A percentile compares a stretch with the other conserved stretches of the same genome.
Conservation (phyloP, 1,140 invertebrate species). For the Rhagoletis pomonella region DNA sequence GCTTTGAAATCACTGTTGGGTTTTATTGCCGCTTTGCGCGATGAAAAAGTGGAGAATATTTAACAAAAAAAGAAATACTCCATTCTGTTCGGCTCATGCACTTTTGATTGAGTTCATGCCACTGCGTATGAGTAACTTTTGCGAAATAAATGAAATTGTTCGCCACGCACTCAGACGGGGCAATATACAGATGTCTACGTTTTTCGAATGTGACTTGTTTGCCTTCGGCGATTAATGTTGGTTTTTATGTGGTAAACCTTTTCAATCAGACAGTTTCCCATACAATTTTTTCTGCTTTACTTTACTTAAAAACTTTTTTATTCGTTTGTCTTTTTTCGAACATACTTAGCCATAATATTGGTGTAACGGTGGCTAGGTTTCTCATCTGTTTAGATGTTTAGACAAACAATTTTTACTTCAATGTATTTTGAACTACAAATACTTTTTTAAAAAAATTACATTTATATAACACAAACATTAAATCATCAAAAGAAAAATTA, state of each 20-base stretch:
- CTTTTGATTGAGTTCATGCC: constrained; percentile 14
- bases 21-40: neutral
- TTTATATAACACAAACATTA: too few relatives aligned
- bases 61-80: neutral
- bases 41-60: neutral
- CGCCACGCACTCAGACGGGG: neutral
- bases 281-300: neutral
- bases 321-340: too few relatives aligned
- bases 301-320: too few relatives aligned
- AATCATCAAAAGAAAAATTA: too few relatives aligned
- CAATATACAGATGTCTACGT: neutral
- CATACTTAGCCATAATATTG: too few relatives aligned
- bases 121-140: constrained; percentile 37
- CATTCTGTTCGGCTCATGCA: neutral
- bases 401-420: too few relatives aligned
- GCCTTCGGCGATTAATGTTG: neutral
- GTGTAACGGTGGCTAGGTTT: too few relatives aligned
- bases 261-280: neutral
- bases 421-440: too few relatives aligned
- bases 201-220: neutral
- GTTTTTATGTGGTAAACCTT: neutral
- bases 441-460: too few relatives aligned
- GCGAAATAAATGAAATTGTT: constrained; percentile 29
- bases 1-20: neutral
- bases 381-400: too few relatives aligned